Percentiles rank a stretch among this genome's conserved stretches.
phyloP scores from a whole-genome alignment of 2,888 invertebrate genomes.

The Pachycephus smyrnensis region DNA sequence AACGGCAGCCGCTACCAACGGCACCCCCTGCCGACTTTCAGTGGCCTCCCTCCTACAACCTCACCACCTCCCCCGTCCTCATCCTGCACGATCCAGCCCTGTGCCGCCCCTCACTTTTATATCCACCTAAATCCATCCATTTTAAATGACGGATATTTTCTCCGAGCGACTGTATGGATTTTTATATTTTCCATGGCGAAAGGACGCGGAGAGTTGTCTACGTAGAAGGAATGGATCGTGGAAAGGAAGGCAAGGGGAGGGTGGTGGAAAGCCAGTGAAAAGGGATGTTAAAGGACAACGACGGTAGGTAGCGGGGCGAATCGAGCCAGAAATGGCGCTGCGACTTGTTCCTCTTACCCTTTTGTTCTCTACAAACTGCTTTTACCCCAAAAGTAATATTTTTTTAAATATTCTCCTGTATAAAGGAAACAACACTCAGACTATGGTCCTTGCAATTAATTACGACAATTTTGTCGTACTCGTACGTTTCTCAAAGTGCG shows the following conservation, averaged over 20 bases:
- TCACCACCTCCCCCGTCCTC: conserved; percentile 18
- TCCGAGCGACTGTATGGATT: conserved; percentile 60
- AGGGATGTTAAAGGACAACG: neutral
- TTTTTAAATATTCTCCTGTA: neutral
- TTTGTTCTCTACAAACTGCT: too few species aligned
- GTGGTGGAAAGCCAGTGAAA: neutral
- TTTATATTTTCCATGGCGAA: conserved; percentile 50
- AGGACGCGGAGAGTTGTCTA: conserved; percentile 13
- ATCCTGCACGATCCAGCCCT: conserved; percentile 20
- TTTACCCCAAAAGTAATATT: too few species aligned
- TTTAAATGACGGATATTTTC: conserved; percentile 66
- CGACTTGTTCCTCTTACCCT: too few species aligned
- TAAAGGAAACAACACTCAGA: conserved; percentile 14
- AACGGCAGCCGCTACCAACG: conserved; percentile 50
- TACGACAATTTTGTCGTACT: too few species aligned
- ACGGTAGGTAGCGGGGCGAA: neutral
- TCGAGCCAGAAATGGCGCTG: too few species aligned
- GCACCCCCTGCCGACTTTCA: conserved; percentile 46
- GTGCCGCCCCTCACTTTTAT: conserved; percentile 57
- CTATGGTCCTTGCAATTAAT: too few species aligned
- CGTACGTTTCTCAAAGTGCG: too few species aligned
- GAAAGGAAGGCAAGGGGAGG: conserved; percentile 2
- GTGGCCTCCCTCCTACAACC: conserved; percentile 34
- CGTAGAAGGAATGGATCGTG: conserved; percentile 19
- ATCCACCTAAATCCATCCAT: conserved; percentile 65